Evolutionary conservation across 2,888 invertebrate genomes (phyloP).

Genomic region (Melieria picta): DNA sequence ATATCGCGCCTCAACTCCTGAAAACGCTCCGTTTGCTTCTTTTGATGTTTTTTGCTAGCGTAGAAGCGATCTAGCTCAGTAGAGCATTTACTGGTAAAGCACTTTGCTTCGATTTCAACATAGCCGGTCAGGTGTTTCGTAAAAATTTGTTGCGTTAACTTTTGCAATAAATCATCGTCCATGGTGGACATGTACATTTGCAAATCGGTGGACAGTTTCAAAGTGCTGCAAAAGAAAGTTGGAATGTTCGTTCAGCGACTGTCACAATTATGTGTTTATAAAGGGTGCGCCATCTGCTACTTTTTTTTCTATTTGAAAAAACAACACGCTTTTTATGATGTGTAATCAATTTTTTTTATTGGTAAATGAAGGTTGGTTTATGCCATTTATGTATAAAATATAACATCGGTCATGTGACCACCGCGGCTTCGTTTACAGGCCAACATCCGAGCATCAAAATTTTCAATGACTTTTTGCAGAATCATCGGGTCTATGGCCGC

Average conservation of each 20-base stretch:
- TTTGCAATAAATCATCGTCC: slow-evolving; percentile 81
- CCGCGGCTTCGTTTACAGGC: too few species aligned
- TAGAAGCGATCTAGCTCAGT: slow-evolving; percentile 86
- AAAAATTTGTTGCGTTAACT: slow-evolving; percentile 83
- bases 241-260: not conserved
- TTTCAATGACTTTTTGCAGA: too few species aligned
- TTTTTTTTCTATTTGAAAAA: too few species aligned
- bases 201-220: slow-evolving; percentile 78
- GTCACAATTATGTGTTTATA: not conserved
- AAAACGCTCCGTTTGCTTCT: slow-evolving; percentile 90
- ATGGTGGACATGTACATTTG: slow-evolving; percentile 80
- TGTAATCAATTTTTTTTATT: too few species aligned
- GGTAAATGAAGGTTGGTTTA: too few species aligned
- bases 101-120: slow-evolving; percentile 80
- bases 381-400: too few species aligned
- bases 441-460: too few species aligned
- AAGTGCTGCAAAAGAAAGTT: slow-evolving; percentile 70
- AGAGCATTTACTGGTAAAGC: slow-evolving; percentile 81
- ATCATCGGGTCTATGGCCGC: too few species aligned
- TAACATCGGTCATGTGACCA: too few species aligned
- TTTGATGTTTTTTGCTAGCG: slow-evolving; percentile 92
- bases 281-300: too few species aligned
- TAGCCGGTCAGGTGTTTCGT: slow-evolving; percentile 82
- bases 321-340: too few species aligned
- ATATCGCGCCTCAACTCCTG: slow-evolving; percentile 93